A percentile compares a stretch with the other conserved stretches of the same genome.
Conservation (phyloP, 2,113 vertebrate species). For the Telmatochromis sp. region DNA sequence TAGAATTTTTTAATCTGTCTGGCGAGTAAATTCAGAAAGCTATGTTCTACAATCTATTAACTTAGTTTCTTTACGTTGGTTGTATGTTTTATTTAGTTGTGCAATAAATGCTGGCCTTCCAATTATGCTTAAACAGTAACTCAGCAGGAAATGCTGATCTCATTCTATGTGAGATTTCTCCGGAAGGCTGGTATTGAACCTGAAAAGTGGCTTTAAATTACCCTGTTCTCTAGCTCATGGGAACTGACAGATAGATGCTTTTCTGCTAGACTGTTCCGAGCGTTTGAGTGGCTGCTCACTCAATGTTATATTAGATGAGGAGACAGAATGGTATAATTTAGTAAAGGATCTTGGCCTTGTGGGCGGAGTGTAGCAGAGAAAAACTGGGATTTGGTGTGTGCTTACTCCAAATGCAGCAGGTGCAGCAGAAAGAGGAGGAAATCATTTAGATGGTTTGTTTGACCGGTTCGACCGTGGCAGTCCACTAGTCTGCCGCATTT, state of each 20-base stretch:
- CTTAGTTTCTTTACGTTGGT: neutral
- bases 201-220: conserved; percentile 54
- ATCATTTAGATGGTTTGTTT: conserved; percentile 38
- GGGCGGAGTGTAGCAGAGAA: conserved; percentile 8
- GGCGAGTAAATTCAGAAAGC: neutral
- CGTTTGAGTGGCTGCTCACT: conserved; percentile 29
- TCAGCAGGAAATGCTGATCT: conserved; percentile 28
- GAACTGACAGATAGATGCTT: conserved; percentile 32
- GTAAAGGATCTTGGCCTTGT: conserved; percentile 44
- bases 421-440: conserved; percentile 37
- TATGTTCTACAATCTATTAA: neutral
- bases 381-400: neutral
- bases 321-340: conserved; percentile 48
- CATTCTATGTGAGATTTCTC: conserved; percentile 17
- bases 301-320: conserved; percentile 46
- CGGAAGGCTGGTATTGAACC: conserved; percentile 42
- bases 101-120: neutral
- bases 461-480: neutral
- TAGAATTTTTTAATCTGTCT: neutral
- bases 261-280: neutral
- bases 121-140: neutral
- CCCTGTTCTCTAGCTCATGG: neutral
- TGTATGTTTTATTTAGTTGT: neutral
- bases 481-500: neutral
- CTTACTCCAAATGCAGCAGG: conserved; percentile 26